These are phyloP conservation scores for Sebastolobus altivelis DNA, from an alignment of 2,797 vertebrate genomes.

Conservation along the genomic window DNA sequence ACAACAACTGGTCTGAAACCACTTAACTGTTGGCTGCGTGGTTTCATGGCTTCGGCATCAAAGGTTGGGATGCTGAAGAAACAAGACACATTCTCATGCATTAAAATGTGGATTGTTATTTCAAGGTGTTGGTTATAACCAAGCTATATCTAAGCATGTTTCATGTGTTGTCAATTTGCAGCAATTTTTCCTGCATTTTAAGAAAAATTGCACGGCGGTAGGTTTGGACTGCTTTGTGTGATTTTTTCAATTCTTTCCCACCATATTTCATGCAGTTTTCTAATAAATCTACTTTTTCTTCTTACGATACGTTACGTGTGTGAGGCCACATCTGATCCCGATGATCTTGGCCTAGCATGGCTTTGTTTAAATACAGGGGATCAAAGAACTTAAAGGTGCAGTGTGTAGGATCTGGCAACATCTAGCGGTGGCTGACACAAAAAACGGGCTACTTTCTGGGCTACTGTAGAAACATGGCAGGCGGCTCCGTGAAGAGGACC, in stretches of 20 bases:
- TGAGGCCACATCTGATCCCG: not conserved
- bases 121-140: not conserved
- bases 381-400: not conserved
- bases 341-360: not conserved
- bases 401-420: too few species aligned
- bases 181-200: not conserved
- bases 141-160: not conserved
- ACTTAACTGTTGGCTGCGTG: slow-evolving; percentile 5
- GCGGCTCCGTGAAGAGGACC: rapidly evolving
- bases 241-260: not conserved
- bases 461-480: too few species aligned
- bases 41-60: slow-evolving; percentile 6
- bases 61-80: not conserved
- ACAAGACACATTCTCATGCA: not conserved
- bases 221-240: not conserved
- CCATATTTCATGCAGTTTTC: not conserved
- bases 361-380: not conserved
- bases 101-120: not conserved
- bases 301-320: not conserved
- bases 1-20: not conserved
- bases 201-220: not conserved
- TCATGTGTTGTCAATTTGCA: not conserved
- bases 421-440: too few species aligned
- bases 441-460: too few species aligned
- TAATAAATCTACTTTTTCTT: not conserved